Evolutionary conservation across 2,113 vertebrate species (phyloP).

Genomic region (Python bivittatus): DNA sequence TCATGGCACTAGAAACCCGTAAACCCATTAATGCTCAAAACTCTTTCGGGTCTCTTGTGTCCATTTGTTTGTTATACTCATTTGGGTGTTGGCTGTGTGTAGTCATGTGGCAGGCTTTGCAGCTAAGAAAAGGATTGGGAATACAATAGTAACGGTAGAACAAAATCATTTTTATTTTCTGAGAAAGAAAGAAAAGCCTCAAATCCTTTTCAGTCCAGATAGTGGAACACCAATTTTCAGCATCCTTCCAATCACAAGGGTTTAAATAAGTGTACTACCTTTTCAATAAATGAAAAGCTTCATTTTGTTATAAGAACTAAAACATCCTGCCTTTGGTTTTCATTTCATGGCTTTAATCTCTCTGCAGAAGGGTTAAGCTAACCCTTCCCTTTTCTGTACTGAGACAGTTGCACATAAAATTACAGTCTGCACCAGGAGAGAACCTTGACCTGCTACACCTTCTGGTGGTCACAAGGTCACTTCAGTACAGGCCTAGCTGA

Average conservation of each 20-base stretch:
- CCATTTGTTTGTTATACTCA: neutral
- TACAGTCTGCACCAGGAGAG: neutral
- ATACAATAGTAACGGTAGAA: neutral
- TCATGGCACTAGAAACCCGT: neutral
- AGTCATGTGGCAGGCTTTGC: neutral
- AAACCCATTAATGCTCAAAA: neutral
- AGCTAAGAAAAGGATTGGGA: neutral
- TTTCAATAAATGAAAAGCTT: neutral
- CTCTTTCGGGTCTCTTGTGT: neutral
- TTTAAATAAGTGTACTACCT: neutral
- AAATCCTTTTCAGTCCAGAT: neutral
- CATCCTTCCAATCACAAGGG: neutral
- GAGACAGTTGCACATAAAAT: neutral
- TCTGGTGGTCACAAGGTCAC: neutral
- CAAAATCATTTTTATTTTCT: conserved; percentile 4
- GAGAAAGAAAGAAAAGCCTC: neutral
- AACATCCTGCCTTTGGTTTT: neutral
- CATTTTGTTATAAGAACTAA: neutral
- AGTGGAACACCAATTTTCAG: neutral
- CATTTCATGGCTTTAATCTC: neutral
- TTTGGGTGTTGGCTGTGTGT: neutral
- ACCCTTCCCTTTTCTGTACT: neutral
- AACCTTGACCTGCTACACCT: neutral
- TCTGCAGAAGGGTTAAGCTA: neutral
- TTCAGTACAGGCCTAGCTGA: neutral